phyloP scores from a whole-genome alignment of 2,113 vertebrate species.

The Cyprinodon tularosa region DNA sequence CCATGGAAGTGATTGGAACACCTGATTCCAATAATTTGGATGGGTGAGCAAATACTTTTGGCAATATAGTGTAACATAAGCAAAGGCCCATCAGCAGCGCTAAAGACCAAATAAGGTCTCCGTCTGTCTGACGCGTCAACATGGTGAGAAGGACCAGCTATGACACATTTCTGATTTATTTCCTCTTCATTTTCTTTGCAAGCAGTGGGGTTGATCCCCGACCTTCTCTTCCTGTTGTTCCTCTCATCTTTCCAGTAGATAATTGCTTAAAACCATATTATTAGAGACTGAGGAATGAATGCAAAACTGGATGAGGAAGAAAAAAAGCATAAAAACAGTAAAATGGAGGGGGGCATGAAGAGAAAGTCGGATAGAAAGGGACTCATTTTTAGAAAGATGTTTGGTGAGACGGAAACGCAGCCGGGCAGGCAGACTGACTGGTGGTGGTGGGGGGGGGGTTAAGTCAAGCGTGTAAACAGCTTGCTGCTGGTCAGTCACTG shows the following conservation, averaged over 20 bases:
- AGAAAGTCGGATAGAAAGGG: neutral
- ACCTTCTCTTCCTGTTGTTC: conserved; percentile 7
- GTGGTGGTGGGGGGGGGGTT: neutral
- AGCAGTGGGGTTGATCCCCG: conserved; percentile 2
- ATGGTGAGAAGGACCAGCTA: neutral
- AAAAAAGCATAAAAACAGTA: neutral
- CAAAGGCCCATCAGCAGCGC: neutral
- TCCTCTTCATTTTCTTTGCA: conserved; percentile 18
- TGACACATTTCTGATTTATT: conserved; percentile 9
- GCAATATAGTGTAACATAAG: too few species aligned
- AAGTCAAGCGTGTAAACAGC: conserved; percentile 38
- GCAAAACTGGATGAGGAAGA: neutral
- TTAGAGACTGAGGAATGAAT: neutral
- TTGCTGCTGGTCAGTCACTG: conserved; percentile 35
- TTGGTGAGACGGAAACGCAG: conserved; percentile 1
- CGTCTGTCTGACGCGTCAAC: neutral
- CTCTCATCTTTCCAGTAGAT: neutral
- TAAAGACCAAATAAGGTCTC: neutral
- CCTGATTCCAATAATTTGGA: too few species aligned
- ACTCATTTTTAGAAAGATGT: too few species aligned
- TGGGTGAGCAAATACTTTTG: too few species aligned
- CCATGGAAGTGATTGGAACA: too few species aligned
- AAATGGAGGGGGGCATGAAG: neutral
- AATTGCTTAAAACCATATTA: neutral
- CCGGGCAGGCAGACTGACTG: neutral